These are phyloP conservation scores for Orbicella faveolata DNA, from an alignment of 64 coral and sea anemone species.

Conservation along the genomic window DNA sequence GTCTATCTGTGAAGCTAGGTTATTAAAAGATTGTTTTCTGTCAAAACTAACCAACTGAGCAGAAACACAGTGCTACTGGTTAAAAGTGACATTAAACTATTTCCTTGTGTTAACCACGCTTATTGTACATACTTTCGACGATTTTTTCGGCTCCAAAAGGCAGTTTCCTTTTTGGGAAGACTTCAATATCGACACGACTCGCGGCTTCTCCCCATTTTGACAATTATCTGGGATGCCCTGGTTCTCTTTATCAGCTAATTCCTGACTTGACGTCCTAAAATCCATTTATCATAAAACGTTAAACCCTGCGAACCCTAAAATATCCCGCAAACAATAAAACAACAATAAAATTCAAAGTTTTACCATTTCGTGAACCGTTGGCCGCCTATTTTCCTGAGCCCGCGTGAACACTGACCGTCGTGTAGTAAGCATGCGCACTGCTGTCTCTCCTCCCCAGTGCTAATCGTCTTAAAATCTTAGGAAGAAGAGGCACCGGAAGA, in stretches of 20 bases:
- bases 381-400: conserved; percentile 18
- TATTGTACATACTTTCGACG: background rate
- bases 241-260: conserved; percentile 36
- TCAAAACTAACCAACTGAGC: too few species aligned
- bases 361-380: conserved; percentile 41
- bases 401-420: background rate
- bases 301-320: background rate
- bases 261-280: conserved; percentile 6
- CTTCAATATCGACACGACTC: conserved; percentile 43
- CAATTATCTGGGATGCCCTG: background rate
- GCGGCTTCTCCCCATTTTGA: conserved; percentile 23
- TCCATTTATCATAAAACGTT: conserved; percentile 32
- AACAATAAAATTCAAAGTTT: conserved; percentile 44
- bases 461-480: too few species aligned
- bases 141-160: conserved; percentile 23
- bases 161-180: conserved; percentile 30
- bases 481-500: too few species aligned
- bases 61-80: too few species aligned
- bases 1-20: too few species aligned
- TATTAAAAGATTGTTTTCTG: too few species aligned
- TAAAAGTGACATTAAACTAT: too few species aligned
- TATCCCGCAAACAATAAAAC: conserved; percentile 33
- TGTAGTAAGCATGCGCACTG: background rate
- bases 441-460: background rate
- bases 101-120: background rate